Evolutionary conservation across 2,797 vertebrate species (phyloP), one percentile per base, ranked within the genome.

Genomic region (Octomys mimax): DNA sequence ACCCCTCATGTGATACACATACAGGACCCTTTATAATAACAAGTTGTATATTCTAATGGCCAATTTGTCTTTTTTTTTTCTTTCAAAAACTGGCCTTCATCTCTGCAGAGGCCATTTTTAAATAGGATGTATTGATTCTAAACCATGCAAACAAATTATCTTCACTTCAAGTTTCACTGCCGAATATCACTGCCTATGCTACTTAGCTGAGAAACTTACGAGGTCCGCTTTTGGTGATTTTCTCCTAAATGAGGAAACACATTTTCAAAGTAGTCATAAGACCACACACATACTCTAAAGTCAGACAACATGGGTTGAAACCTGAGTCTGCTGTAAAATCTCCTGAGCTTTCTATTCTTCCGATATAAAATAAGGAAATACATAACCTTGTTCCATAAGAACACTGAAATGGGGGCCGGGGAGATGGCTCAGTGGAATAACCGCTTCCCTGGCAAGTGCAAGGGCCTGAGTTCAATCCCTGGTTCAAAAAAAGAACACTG

Each of bases 41-140:
- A 96, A 46, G 49, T 59, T 54, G 0, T 93, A 78, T 93, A 92
- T 95, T 80, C 94, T 92, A 86, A 91, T 84, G 59, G 36, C 78
- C 68, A 95, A 42, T 96, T 93, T 96, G 42, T 95, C 61, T 96
- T 96, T 96, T 91, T 83, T 96, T 96, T 91, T 81, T 80, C 59
- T 42, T 95, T 73, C 62, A 66, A 96, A 96, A 88, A 95, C 26
- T n/a, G 66, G 21, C 8, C 54, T 33, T 96, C 95, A 95, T 91
- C 75, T 84, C n/a, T 62, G 54, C 85, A 94, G 85, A 92, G 79
- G 57, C 90, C 89, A 96, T 36, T 87, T 87, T 71, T 39, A 77
- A 89, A 75, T 33, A 77, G 31, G 80, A 57, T 42, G 3, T 64
- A 59, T 73, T 46, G 11, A 75, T 95, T 84, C 57, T 70, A 8